These are phyloP conservation scores for Myotis planiceps DNA, from an alignment of 2,797 vertebrate species.

Conservation along the genomic window DNA sequence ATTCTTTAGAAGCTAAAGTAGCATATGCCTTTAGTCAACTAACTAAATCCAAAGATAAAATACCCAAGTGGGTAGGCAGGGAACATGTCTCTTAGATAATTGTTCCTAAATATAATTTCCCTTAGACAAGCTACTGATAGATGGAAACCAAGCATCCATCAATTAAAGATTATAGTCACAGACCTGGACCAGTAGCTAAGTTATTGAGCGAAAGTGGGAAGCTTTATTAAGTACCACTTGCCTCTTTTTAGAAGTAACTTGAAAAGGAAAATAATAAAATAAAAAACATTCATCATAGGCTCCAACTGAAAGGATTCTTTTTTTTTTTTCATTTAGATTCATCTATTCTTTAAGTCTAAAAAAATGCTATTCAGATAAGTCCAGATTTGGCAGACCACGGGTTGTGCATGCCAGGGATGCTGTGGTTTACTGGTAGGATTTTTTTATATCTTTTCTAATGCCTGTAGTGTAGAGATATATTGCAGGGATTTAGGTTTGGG, in stretches of 20 bases:
- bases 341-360: slow-evolving; percentile 52
- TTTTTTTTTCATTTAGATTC: slow-evolving; percentile 41
- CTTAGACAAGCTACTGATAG: slow-evolving; percentile 61
- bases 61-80: slow-evolving; percentile 6
- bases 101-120: slow-evolving; percentile 66
- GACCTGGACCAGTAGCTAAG: background rate
- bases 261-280: slow-evolving; percentile 59
- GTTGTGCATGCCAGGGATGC: background rate
- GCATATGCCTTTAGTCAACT: slow-evolving; percentile 38
- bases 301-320: background rate
- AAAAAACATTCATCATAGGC: slow-evolving; percentile 20
- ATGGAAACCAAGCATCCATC: slow-evolving; percentile 58
- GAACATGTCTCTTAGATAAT: slow-evolving; percentile 55
- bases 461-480: background rate
- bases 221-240: slow-evolving; percentile 30
- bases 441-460: slow-evolving; percentile 27
- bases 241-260: slow-evolving; percentile 52
- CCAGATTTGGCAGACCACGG: background rate
- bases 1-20: slow-evolving; percentile 57
- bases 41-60: slow-evolving; percentile 72
- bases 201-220: background rate
- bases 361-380: slow-evolving; percentile 36
- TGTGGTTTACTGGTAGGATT: background rate
- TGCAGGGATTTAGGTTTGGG: slow-evolving; percentile 12
- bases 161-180: slow-evolving; percentile 65